Evolutionary conservation across 2,888 invertebrate genomes (phyloP).

Genomic region (Macrosoma leucophasiata): DNA sequence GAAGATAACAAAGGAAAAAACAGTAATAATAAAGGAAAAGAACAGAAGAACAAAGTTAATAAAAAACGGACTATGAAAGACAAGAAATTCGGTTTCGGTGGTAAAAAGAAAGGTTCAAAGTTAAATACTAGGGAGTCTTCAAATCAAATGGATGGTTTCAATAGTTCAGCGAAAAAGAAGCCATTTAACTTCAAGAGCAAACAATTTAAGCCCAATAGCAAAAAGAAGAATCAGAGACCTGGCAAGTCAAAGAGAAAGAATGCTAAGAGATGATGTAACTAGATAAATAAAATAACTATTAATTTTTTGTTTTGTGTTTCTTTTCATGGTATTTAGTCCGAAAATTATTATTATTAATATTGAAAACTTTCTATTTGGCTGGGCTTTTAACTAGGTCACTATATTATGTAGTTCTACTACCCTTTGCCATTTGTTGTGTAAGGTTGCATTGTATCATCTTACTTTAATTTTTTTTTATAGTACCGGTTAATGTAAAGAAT

Average conservation of each 20-base stretch:
- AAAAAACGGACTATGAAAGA: slow-evolving; percentile 81
- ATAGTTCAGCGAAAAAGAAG: slow-evolving; percentile 56
- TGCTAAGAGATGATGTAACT: slow-evolving; percentile 43
- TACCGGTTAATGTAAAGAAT: too few species aligned
- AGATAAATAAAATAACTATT: slow-evolving; percentile 16
- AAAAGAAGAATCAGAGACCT: slow-evolving; percentile 65
- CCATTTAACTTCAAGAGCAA: slow-evolving; percentile 57
- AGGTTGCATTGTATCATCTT: too few species aligned
- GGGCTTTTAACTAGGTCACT: too few species aligned
- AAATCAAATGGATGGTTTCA: slow-evolving; percentile 78
- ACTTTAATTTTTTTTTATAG: too few species aligned
- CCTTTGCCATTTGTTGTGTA: too few species aligned
- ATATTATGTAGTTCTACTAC: too few species aligned
- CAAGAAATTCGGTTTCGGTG: slow-evolving; percentile 95
- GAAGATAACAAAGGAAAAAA: slow-evolving; percentile 76
- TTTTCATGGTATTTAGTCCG: too few species aligned
- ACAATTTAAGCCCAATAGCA: slow-evolving; percentile 52
- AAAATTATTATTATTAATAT: too few species aligned
- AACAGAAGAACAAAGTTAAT: slow-evolving; percentile 49
- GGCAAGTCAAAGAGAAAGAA: slow-evolving; percentile 73
- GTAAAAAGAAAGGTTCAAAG: slow-evolving; percentile 94
- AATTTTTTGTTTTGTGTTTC: too few species aligned
- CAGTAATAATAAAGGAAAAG: slow-evolving; percentile 34
- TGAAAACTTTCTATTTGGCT: too few species aligned
- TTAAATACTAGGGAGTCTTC: slow-evolving; percentile 89